These are phyloP conservation scores for Peromyscus aztecus DNA, from an alignment of 2,797 vertebrate species.

Conservation along the genomic window DNA sequence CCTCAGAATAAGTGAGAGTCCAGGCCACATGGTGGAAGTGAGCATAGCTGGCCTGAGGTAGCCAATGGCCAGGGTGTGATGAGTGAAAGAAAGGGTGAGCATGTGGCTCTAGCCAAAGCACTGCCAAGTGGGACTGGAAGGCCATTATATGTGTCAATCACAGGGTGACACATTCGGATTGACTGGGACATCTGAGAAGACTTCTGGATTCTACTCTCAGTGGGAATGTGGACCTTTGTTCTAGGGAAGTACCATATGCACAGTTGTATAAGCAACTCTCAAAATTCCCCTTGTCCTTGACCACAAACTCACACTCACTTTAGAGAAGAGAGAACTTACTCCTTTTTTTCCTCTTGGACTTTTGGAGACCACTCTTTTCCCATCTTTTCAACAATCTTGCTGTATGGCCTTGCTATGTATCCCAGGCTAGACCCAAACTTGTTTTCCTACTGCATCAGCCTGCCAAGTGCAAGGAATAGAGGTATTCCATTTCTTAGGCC, in stretches of 20 bases:
- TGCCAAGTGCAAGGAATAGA: not conserved
- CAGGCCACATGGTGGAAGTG: too few relatives aligned
- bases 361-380: not conserved
- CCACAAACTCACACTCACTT: not conserved
- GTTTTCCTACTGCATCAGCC: not conserved
- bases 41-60: not conserved
- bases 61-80: not conserved
- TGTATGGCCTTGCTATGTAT: not conserved
- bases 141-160: not conserved
- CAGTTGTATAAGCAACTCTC: too few relatives aligned
- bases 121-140: accelerated
- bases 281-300: not conserved
- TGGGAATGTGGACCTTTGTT: not conserved
- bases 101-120: not conserved
- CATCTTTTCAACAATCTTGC: not conserved
- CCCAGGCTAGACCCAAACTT: not conserved
- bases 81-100: not conserved
- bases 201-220: accelerated
- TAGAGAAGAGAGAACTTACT: not conserved
- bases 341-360: not conserved
- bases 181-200: not conserved
- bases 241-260: accelerated
- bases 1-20: too few relatives aligned
- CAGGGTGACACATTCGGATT: too few relatives aligned
- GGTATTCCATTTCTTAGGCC: too few relatives aligned